A percentile compares a stretch with the other conserved stretches of the same genome.
Conservation (phyloP, 23 tunicate genomes). For the Trididemnum miniatum region DNA sequence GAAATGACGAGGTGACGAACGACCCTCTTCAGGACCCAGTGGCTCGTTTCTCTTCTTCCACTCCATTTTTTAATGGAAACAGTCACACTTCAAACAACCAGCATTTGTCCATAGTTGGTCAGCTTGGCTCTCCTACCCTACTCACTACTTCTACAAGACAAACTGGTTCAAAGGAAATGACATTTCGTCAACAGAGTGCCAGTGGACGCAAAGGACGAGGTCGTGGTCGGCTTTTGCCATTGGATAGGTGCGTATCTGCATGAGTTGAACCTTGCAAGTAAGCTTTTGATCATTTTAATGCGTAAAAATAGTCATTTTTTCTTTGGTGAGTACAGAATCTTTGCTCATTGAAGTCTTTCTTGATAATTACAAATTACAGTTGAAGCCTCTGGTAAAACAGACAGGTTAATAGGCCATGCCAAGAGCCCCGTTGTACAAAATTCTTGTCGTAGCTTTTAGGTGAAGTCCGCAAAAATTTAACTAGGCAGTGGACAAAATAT, state of each 20-base stretch:
- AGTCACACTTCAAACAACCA: slow-evolving; percentile 6
- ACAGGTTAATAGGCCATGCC: no score
- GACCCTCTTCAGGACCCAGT: neutral
- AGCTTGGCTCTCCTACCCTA: slow-evolving; percentile 30
- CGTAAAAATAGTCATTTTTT: no score
- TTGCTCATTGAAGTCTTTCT: no score
- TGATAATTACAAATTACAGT: no score
- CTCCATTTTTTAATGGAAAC: slow-evolving; percentile 22
- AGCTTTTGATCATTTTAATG: no score
- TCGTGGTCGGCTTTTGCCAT: slow-evolving; percentile 41
- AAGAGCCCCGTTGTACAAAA: no score
- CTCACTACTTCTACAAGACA: slow-evolving; percentile 31
- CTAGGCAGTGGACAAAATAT: no score
- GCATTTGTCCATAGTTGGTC: slow-evolving; percentile 24
- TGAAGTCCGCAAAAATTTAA: no score
- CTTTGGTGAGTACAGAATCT: no score
- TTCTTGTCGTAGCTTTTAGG: no score
- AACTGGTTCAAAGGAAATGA: slow-evolving; percentile 10
- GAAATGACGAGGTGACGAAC: slow-evolving; percentile 33
- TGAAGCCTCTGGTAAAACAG: no score
- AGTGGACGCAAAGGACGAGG: slow-evolving; percentile 39
- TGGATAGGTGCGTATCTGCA: slow-evolving; percentile 61
- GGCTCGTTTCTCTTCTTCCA: slow-evolving; percentile 25
- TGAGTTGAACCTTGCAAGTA: no score
- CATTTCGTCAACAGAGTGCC: slow-evolving; percentile 49